Evolutionary conservation across 2,888 invertebrate species (phyloP), one percentile per base, ranked within the genome.

Genomic region (Drosophila suboccidentalis): DNA sequence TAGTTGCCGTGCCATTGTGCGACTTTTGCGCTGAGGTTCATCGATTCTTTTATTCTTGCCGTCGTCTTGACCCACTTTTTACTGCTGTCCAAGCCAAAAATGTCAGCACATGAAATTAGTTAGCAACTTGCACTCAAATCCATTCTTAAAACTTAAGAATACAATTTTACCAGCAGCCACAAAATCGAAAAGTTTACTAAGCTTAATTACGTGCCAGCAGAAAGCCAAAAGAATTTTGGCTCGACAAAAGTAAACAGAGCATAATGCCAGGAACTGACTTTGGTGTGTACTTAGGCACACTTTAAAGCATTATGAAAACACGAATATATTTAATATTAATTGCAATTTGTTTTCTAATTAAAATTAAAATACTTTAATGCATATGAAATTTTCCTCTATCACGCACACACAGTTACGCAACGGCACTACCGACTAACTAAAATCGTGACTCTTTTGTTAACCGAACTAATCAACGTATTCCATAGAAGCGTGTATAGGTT

Each of bases 1-100:
- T 17, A 46, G 43, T 41, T 46, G 65, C 19, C 32, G 41, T 55
- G 73, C 69, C 47, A 70, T 76, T 78, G 82, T 68, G 51, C 50
- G 67, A 69, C 67, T 78, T 64, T 66, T 69, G 69, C 47, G 49
- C 61, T 51, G 53, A 61, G 47, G 66, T 54, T 75, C 86, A 87
- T 84, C 86, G 84, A 84, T 87, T 76, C 70, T 55, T 64, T 67
- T 55, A 43, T 26, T 26, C 55, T 70, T 60, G 68, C 60, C 71
- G 54, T 47, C 65, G 58, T 75, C 85, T 87, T 84, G 84, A 87
- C 84, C 84, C 82, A 87, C 63, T 87, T 83, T 78, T 60, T 22
- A 55, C 43, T 66, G 57, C 19, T 68, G 38, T 29, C 32, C 49
- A 39, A 46, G 57, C 57, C 43, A 55, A 55, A 54, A 55, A 17